A percentile compares a stretch with the other conserved stretches of the same genome.
These are phyloP conservation scores for Enchytraeus crypticus DNA, from an alignment of 2,888 invertebrate species.

Conservation along the genomic window DNA sequence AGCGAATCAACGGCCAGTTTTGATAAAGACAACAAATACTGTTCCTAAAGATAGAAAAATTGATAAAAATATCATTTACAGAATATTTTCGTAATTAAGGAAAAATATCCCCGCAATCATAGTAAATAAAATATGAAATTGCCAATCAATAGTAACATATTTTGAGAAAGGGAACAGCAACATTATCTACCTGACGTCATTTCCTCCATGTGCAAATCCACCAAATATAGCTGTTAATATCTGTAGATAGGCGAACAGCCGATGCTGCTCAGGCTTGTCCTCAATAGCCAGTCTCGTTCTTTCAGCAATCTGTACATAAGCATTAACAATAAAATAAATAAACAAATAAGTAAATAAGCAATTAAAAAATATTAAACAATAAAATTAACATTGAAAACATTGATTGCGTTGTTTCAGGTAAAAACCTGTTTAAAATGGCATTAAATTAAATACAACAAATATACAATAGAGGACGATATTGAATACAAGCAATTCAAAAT, in stretches of 20 bases:
- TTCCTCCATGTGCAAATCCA: slow-evolving; percentile 97
- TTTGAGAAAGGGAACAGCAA: background rate
- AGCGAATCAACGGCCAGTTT: too few species aligned
- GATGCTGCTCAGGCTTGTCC: slow-evolving; percentile 50
- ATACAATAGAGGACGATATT: too few species aligned
- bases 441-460: too few species aligned
- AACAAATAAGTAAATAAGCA: background rate
- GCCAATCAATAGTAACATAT: background rate
- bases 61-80: too few species aligned
- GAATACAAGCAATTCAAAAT: too few species aligned
- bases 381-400: background rate
- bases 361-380: background rate
- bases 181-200: slow-evolving; percentile 75
- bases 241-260: slow-evolving; percentile 83
- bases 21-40: too few species aligned
- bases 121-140: background rate
- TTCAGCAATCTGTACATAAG: slow-evolving; percentile 1
- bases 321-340: background rate
- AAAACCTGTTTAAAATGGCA: too few species aligned
- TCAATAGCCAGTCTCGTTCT: slow-evolving; percentile 19
- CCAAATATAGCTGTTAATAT: slow-evolving; percentile 93
- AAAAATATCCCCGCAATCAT: background rate
- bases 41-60: too few species aligned
- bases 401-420: too few species aligned
- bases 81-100: background rate